Evolutionary conservation across 53 echinoderm and acorn worm genomes (phyloP), one percentile per base, ranked within the genome.

Genomic region (Holothuria scabra): DNA sequence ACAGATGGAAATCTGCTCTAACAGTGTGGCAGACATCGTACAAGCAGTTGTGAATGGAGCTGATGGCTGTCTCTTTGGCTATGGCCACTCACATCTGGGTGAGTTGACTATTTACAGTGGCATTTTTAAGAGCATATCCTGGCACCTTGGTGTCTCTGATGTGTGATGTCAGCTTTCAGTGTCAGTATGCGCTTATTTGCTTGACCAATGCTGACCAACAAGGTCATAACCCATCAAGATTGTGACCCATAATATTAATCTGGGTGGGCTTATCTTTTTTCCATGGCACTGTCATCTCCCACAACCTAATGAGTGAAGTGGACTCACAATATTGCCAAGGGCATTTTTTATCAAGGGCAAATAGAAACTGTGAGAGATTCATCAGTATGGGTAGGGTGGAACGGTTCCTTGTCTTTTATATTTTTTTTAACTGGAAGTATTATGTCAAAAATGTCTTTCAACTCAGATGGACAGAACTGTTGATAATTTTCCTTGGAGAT

Each of bases 21-120:
- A 92, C 76, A 97, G 94, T 81, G 92, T 97, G 22, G 92, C 92
- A 24, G 97, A 97, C 60, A 97, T 94, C 44, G 97, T 97, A 13
- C 91, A 91, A 55, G 91, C 97, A 28, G 97, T 97, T 13, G 97
- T 97, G 34, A 97, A 94, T 75, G 97, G 97, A 60, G 97, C 97
- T 35, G 97, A 97, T 72, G 97, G 97, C 6, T 97, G 97, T 65
- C 91, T 97, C 57, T 97, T 97, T 86, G 92, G 94, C 74, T 97
- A 94, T 35, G 97, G 97, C 25, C 97, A 97, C 52, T 92, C 97
- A 34, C 86, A 92, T 86, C 79, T 97, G 8, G 97, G 97, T 97
- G 71, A 92, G 94, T 90, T 35, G 33, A 48, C 41, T 41, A 41
- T 41, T 41, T 41, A 41, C 41, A 18, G 52, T 52, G 52, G 52